Evolutionary conservation across 2,888 invertebrate genomes (phyloP), one percentile per base, ranked within the genome.

Genomic region (Anoplius nigerrimus): DNA sequence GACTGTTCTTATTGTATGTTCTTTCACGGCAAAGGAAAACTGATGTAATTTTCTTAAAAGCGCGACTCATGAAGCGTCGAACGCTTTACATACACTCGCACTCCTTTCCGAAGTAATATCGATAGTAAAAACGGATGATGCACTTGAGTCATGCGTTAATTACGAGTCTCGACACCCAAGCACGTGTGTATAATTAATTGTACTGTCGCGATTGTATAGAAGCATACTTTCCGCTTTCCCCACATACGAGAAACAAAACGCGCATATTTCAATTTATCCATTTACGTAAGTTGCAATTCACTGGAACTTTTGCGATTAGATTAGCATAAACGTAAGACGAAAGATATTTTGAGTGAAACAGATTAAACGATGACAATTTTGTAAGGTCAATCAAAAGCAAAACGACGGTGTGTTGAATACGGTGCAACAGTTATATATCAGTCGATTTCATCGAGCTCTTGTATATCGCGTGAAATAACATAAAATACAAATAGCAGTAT

Each of bases 291-390:
- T 42, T n/a, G 55, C 18, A 21, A 34, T 58, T 46, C 34, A 13
- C 34, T 34, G 11, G 11, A 34, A 5, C 34, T 3, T n/a, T 57
- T n/a, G 16, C 18, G 13, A 67, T 62, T 55, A 53, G 71, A 54
- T 53, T 43, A 24, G 42, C 59, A 58, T 55, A 42, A 62, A 67
- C 67, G 67, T 63, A 71, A 60, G 63, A 71, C 60, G 70, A 63
- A 71, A 67, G 52, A 60, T 59, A 60, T 27, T 51, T 58, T 21
- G 18, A 18, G 54, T 13, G 18, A 48, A 43, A 51, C 21, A 54
- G n/a, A 46, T 22, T 43, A 48, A 61, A 61, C 13, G n/a, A 60
- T 60, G 18, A 20, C 1, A 59, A 21, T 8, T 54, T 60, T 2
- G 11, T 34, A 18, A 61, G 46, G 6, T 66, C 46, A 24, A 18